These are phyloP conservation scores for Campoletis raptor DNA, from an alignment of 2,888 invertebrate genomes.

Conservation along the genomic window DNA sequence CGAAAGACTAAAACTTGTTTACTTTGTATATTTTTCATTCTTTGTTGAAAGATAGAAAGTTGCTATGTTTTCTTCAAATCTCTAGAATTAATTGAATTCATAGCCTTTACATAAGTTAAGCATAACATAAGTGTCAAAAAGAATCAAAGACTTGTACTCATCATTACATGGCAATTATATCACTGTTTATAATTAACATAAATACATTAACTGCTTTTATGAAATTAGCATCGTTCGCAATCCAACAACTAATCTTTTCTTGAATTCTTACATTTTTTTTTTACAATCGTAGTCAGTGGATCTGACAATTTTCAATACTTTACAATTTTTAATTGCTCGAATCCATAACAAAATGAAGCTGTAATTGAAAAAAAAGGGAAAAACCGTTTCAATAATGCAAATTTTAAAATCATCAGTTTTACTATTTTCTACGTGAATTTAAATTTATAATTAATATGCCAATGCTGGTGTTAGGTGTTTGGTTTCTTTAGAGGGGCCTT, in stretches of 20 bases:
- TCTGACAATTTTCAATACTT: too few relatives aligned
- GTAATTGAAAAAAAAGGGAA: too few relatives aligned
- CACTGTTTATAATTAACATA: background rate
- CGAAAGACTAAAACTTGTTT: background rate
- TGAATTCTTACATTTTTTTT: too few relatives aligned
- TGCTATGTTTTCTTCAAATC: background rate
- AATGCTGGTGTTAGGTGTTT: background rate
- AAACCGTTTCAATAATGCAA: too few relatives aligned
- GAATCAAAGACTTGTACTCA: background rate
- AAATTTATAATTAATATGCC: background rate
- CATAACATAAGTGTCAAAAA: too few relatives aligned
- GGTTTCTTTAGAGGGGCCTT: slow-evolving; percentile 67
- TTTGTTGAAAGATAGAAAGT: background rate
- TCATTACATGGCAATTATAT: background rate
- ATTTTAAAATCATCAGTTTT: too few relatives aligned
- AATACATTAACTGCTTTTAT: too few relatives aligned
- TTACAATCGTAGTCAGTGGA: too few relatives aligned
- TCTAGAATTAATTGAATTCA: background rate
- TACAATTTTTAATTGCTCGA: background rate
- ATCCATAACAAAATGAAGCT: background rate
- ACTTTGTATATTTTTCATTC: background rate
- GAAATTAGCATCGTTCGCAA: too few relatives aligned
- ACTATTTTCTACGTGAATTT: background rate
- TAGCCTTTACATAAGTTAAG: background rate
- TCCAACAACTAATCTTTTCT: too few relatives aligned